A percentile compares a stretch with the other conserved stretches of the same genome.
These are phyloP conservation scores for Eptesicus fuscus DNA, from an alignment of 2,113 vertebrate species.

Conservation along the genomic window DNA sequence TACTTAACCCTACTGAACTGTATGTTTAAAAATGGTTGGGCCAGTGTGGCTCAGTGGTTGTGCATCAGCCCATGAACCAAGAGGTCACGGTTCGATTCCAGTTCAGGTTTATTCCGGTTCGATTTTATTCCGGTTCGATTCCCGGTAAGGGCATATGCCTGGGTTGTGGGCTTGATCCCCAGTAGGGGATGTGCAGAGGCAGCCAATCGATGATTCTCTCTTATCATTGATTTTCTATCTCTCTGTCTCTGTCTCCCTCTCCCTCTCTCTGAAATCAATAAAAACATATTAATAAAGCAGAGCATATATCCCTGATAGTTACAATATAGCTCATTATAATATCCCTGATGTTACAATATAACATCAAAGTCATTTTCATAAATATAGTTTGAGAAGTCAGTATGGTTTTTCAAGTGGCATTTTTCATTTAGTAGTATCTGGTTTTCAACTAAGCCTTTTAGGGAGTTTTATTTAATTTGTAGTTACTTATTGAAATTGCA, in stretches of 20 bases:
- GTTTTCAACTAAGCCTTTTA: slow-evolving; percentile 55
- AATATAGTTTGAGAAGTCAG: slow-evolving; percentile 5
- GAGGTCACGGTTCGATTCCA: too few relatives aligned
- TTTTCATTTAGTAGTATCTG: slow-evolving; percentile 15
- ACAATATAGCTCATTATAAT: background rate
- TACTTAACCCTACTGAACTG: background rate
- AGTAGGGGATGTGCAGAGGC: too few relatives aligned
- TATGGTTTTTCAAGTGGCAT: slow-evolving; percentile 22
- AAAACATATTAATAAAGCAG: background rate
- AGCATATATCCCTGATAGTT: background rate
- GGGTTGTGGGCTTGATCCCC: too few relatives aligned
- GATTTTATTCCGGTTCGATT: too few relatives aligned
- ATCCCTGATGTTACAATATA: slow-evolving; percentile 1
- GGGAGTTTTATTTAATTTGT: slow-evolving; percentile 37
- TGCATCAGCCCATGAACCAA: too few relatives aligned
- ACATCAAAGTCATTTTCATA: background rate
- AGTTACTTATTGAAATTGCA: slow-evolving; percentile 18
- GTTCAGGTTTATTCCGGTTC: too few relatives aligned
- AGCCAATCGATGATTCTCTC: too few relatives aligned
- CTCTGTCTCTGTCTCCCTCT: too few relatives aligned
- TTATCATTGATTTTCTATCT: too few relatives aligned
- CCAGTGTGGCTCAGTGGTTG: too few relatives aligned
- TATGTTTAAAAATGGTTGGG: background rate
- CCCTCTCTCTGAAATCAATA: too few relatives aligned
- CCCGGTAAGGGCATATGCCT: too few relatives aligned